Evolutionary conservation across 2,797 vertebrate genomes (phyloP).

Genomic region (Galago senegalensis): DNA sequence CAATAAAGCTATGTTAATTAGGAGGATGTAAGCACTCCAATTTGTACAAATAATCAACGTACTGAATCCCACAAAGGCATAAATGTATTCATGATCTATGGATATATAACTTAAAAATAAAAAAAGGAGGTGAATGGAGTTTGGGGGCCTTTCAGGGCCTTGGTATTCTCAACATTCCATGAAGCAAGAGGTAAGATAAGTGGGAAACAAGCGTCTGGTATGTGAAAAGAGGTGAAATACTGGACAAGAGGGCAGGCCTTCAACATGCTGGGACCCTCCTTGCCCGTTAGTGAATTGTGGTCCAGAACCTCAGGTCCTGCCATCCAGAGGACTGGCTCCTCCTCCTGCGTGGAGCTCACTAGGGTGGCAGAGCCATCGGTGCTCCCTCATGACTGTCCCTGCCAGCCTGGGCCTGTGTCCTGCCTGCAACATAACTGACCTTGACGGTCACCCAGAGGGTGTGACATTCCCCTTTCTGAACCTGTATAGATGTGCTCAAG

Average conservation of each 20-base stretch:
- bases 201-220: background rate
- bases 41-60: no score
- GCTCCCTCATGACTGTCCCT: accelerated
- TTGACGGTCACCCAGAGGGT: background rate
- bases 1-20: no score
- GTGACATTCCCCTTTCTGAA: background rate
- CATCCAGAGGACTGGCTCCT: background rate
- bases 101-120: no score
- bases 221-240: background rate
- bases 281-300: background rate
- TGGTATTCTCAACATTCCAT: background rate
- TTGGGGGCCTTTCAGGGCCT: background rate
- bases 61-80: no score
- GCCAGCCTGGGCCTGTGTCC: background rate
- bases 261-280: accelerated
- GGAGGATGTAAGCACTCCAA: no score
- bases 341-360: accelerated
- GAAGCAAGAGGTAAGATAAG: background rate
- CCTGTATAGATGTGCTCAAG: background rate
- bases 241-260: background rate
- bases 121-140: background rate
- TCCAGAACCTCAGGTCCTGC: background rate
- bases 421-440: background rate
- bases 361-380: accelerated
- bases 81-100: no score